Conservation (phyloP, 2,113 vertebrate species). For the Rattus norvegicus region GRCr8 NC_086037.1:56094001-56094500, state of each 20-base stretch:
- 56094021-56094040: slow-evolving; percentile 13
- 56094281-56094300: not conserved
- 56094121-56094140: not conserved
- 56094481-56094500: not conserved
- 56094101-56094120: not conserved
- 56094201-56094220: not conserved
- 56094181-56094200: slow-evolving; percentile 22
- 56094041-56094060: slow-evolving; percentile 15
- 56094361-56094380: not conserved
- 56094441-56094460: not conserved
- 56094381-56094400: not conserved
- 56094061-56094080: slow-evolving; percentile 24
- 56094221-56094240: slow-evolving; percentile 1
- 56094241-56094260: not conserved
- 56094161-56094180: slow-evolving; percentile 15
- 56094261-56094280: not conserved
- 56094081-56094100: not conserved
- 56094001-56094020: slow-evolving; percentile 59
- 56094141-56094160: not conserved
- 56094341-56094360: not conserved
- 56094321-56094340: slow-evolving; percentile 51
- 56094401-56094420: not conserved
- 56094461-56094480: not conserved
- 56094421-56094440: not conserved
- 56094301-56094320: slow-evolving; percentile 28